Evolutionary conservation across 1,140 invertebrate genomes (phyloP).

Genomic region (Drusus annulatus): DNA sequence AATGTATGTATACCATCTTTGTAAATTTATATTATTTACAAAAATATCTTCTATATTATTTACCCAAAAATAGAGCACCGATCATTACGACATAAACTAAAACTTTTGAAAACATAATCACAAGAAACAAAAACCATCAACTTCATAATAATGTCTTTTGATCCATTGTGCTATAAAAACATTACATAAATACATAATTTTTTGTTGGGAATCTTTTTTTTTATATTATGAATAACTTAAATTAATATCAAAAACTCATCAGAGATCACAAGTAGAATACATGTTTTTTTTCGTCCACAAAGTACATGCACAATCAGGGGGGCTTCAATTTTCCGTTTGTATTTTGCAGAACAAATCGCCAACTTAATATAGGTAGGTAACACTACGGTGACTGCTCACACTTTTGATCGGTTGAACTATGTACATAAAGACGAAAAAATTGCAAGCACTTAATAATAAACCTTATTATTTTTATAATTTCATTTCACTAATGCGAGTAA

Average conservation of each 20-base stretch:
- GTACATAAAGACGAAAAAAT: too few species aligned
- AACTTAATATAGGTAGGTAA: too few species aligned
- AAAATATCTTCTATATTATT: conserved; percentile 21
- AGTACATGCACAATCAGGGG: too few species aligned
- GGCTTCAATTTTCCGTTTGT: too few species aligned
- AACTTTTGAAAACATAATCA: conserved; percentile 17
- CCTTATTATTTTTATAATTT: too few species aligned
- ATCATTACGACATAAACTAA: conserved; percentile 29
- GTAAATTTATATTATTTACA: conserved; percentile 38
- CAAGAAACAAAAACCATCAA: conserved; percentile 2
- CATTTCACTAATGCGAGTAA: too few species aligned
- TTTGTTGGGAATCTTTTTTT: background rate
- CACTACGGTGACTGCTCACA: too few species aligned
- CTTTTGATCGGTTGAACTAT: too few species aligned
- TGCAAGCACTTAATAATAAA: too few species aligned
- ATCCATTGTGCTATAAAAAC: too few species aligned
- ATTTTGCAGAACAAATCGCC: too few species aligned
- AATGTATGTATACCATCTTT: conserved; percentile 10
- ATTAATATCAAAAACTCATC: conserved; percentile 17
- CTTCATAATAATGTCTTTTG: background rate
- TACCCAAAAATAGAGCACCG: conserved; percentile 36
- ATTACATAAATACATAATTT: background rate
- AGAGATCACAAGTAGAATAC: conserved; percentile 18
- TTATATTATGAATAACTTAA: background rate
- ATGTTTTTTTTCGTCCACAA: background rate